phyloP scores from a whole-genome alignment of 2,888 invertebrate genomes.

The Drosophila ustulata region DNA sequence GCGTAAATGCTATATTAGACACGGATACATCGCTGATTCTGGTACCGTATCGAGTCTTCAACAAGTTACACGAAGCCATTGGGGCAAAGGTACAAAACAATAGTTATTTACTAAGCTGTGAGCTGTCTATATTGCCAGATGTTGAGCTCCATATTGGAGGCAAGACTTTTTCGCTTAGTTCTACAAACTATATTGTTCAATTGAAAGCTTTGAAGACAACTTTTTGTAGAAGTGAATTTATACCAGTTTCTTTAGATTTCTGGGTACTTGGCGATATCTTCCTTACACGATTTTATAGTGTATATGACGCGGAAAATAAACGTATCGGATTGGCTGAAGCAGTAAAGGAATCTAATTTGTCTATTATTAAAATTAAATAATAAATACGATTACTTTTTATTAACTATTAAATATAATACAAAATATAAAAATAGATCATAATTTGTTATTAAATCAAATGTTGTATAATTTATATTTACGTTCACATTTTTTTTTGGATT shows the following conservation, averaged over 20 bases:
- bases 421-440: no score
- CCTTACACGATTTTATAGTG: slow-evolving; percentile 63
- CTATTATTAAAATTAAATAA: no score
- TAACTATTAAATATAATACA: no score
- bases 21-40: slow-evolving; percentile 63
- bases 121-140: slow-evolving; percentile 18
- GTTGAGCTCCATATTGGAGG: slow-evolving; percentile 44
- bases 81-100: slow-evolving; percentile 5
- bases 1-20: slow-evolving; percentile 49
- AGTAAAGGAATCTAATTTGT: neutral
- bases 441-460: no score
- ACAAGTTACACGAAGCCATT: slow-evolving; percentile 21
- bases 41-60: slow-evolving; percentile 35
- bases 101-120: slow-evolving; percentile 35
- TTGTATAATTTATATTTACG: no score
- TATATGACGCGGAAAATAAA: slow-evolving; percentile 47
- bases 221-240: slow-evolving; percentile 43
- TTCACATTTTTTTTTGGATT: no score
- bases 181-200: slow-evolving; percentile 47
- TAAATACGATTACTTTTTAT: no score
- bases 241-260: slow-evolving; percentile 35
- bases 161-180: slow-evolving; percentile 21
- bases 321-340: slow-evolving; percentile 57
- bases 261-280: slow-evolving; percentile 67
- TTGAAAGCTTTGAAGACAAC: neutral